Conservation (phyloP, 2,888 invertebrate species). For the Nezara viridula region DNA sequence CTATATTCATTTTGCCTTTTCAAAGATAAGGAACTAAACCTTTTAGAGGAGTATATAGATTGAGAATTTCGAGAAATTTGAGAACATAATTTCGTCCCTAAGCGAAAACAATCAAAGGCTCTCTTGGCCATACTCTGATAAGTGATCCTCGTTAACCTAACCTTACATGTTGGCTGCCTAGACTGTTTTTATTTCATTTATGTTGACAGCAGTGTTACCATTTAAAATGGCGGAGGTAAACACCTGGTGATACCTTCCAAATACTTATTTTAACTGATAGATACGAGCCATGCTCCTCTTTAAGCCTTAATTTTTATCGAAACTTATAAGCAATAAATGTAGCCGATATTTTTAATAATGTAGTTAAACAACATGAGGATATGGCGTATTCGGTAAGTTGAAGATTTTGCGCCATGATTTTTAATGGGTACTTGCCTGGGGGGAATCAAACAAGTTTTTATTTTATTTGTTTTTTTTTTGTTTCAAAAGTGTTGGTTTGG, state of each 20-base stretch:
- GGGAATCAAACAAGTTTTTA: slow-evolving; percentile 64
- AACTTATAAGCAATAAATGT: slow-evolving; percentile 53
- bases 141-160: background rate
- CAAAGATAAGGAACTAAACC: background rate
- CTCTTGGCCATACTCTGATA: slow-evolving; percentile 49
- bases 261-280: slow-evolving; percentile 56
- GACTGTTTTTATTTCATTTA: slow-evolving; percentile 51
- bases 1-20: background rate
- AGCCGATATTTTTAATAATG: slow-evolving; percentile 55
- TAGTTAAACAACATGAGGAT: slow-evolving; percentile 60
- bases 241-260: slow-evolving; percentile 60
- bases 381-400: slow-evolving; percentile 65
- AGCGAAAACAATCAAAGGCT: slow-evolving; percentile 50
- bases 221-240: slow-evolving; percentile 60
- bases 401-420: slow-evolving; percentile 64
- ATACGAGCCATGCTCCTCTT: slow-evolving; percentile 19
- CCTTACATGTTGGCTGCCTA: slow-evolving; percentile 48
- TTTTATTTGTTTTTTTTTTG: slow-evolving; percentile 62
- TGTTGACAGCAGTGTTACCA: slow-evolving; percentile 59
- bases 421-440: slow-evolving; percentile 63
- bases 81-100: slow-evolving; percentile 55
- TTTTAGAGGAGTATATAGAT: slow-evolving; percentile 17
- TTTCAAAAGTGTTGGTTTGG: slow-evolving; percentile 55
- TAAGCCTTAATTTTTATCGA: slow-evolving; percentile 35
- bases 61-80: slow-evolving; percentile 43